Evolutionary conservation across 2,113 vertebrate genomes (phyloP).

Genomic region (Choloepus hoffmanni): DNA sequence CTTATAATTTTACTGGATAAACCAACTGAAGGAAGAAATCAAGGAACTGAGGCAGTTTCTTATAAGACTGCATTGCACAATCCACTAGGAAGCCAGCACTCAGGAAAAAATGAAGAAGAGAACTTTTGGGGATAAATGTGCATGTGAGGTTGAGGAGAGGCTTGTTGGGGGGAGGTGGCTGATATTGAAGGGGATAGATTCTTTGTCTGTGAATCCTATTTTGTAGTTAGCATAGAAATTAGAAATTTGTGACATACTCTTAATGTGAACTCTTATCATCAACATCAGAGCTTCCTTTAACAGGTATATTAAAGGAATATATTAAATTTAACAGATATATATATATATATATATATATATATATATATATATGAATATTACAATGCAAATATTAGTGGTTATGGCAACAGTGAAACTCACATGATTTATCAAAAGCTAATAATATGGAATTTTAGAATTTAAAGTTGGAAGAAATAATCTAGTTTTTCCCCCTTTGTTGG

Average conservation of each 20-base stretch:
- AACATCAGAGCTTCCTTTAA: too few species aligned
- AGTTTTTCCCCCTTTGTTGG: neutral
- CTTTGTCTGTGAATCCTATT: too few species aligned
- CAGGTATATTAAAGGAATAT: too few species aligned
- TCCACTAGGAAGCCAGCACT: too few species aligned
- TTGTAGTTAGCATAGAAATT: neutral
- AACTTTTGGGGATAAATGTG: neutral
- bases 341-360: neutral
- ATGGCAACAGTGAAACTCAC: neutral
- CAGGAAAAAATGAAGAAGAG: neutral
- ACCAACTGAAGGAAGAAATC: neutral
- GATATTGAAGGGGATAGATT: neutral
- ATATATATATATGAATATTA: too few species aligned
- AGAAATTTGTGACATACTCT: too few species aligned
- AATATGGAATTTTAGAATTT: too few species aligned
- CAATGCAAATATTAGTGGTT: neutral
- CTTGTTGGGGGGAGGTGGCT: neutral
- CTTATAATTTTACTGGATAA: neutral
- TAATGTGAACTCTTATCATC: too few species aligned
- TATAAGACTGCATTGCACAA: neutral
- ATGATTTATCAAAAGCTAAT: too few species aligned
- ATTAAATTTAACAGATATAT: too few species aligned
- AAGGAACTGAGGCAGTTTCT: too few species aligned
- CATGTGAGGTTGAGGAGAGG: neutral
- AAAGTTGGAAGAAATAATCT: too few species aligned